A percentile compares a stretch with the other conserved stretches of the same genome.
Conservation (phyloP, 2,888 invertebrate species). For the Adelphocoris suturalis region DNA sequence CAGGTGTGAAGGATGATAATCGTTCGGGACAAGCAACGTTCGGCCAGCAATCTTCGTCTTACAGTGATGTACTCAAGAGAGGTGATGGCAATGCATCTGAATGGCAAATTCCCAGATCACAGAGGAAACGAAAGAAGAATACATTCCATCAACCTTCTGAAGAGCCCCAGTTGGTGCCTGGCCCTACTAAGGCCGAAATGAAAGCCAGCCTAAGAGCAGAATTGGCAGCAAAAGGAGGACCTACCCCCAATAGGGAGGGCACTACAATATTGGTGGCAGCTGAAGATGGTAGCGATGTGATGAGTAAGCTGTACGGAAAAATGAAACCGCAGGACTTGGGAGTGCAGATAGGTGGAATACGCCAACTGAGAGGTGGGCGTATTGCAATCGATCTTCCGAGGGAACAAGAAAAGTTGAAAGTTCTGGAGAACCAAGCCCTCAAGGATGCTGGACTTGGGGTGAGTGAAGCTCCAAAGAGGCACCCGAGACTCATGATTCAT, state of each 20-base stretch:
- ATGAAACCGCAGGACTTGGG: background rate
- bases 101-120: too few relatives aligned
- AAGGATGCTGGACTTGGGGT: background rate
- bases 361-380: background rate
- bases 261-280: background rate
- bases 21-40: too few relatives aligned
- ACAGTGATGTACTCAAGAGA: too few relatives aligned
- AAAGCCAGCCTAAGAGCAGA: background rate
- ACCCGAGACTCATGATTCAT: conserved; percentile 14
- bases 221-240: background rate
- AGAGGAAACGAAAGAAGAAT: too few relatives aligned
- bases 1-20: too few relatives aligned
- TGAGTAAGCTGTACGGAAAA: background rate
- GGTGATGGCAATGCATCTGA: too few relatives aligned
- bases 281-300: background rate
- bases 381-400: background rate
- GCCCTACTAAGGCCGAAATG: background rate
- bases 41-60: too few relatives aligned
- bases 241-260: background rate
- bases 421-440: background rate
- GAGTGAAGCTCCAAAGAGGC: background rate
- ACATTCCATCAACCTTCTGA: too few relatives aligned
- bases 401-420: background rate
- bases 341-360: background rate
- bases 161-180: too few relatives aligned